Evolutionary conservation across 2,113 vertebrate genomes (phyloP).

Genomic region (Bucco capensis): DNA sequence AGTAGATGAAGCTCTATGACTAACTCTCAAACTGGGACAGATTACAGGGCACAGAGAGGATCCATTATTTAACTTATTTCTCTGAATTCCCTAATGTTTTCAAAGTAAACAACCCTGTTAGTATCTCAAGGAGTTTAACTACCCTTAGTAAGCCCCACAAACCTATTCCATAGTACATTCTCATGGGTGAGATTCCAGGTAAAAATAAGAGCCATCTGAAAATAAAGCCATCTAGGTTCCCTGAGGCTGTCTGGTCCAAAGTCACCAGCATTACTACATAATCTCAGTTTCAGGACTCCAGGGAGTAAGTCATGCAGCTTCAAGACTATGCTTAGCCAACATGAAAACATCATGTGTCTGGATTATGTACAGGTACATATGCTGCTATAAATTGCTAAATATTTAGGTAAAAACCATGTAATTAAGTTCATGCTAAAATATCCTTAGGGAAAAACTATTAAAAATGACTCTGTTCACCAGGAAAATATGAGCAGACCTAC

Average conservation of each 20-base stretch:
- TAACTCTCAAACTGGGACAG: not conserved
- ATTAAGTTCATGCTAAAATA: not conserved
- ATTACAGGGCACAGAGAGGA: not conserved
- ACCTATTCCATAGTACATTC: accelerated
- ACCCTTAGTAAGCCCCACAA: not conserved
- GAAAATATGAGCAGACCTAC: not conserved
- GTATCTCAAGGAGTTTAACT: not conserved
- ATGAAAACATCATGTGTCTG: not conserved
- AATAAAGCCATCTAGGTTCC: not conserved
- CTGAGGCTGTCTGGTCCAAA: not conserved
- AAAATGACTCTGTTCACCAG: not conserved
- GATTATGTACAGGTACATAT: not conserved
- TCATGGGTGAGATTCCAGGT: not conserved
- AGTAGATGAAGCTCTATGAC: not conserved
- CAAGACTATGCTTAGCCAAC: not conserved
- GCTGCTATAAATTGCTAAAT: not conserved
- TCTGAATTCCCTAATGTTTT: not conserved
- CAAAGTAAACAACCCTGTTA: not conserved
- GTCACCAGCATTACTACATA: not conserved
- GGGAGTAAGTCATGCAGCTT: not conserved
- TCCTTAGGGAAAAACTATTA: not conserved
- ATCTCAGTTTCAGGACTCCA: not conserved
- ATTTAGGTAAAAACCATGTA: not conserved
- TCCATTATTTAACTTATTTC: not conserved
- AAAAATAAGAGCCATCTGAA: not conserved